These are phyloP conservation scores for Linnaemya tessellans DNA, from an alignment of 2,888 invertebrate species.

Conservation along the genomic window DNA sequence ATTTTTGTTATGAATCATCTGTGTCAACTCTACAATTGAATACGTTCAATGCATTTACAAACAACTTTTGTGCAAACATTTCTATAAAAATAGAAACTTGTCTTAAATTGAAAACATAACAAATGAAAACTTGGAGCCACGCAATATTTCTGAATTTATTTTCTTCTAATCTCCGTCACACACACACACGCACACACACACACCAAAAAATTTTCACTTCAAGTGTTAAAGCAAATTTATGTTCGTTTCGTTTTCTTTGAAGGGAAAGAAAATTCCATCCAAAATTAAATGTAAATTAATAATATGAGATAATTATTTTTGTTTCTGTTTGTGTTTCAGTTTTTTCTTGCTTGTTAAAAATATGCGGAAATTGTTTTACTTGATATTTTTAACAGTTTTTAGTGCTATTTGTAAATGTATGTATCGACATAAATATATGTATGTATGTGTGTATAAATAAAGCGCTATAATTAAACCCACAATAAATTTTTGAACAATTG, in stretches of 20 bases:
- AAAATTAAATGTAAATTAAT: conserved; percentile 51
- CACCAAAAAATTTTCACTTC: conserved; percentile 1
- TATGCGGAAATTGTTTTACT: conserved; percentile 49
- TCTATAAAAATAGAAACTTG: conserved; percentile 3
- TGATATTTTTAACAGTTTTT: conserved; percentile 9
- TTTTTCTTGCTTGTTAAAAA: conserved; percentile 1
- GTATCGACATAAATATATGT: neutral
- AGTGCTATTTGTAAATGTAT: neutral
- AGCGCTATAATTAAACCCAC: neutral
- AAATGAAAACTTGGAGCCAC: no score
- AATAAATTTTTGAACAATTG: neutral
- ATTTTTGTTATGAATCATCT: no score
- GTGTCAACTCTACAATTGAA: no score
- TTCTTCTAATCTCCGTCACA: neutral
- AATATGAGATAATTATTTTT: conserved; percentile 39
- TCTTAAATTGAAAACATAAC: neutral
- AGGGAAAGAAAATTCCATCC: conserved; percentile 45
- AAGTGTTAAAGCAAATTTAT: conserved; percentile 1
- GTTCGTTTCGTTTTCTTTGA: conserved; percentile 1
- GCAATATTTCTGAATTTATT: neutral
- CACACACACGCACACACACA: neutral
- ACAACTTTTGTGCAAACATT: neutral
- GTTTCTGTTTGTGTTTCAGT: neutral
- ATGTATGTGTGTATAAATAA: neutral
- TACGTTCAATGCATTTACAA: no score